Conservation (phyloP, 2,797 vertebrate genomes). For the Myoxocephalus aenaeus region DNA sequence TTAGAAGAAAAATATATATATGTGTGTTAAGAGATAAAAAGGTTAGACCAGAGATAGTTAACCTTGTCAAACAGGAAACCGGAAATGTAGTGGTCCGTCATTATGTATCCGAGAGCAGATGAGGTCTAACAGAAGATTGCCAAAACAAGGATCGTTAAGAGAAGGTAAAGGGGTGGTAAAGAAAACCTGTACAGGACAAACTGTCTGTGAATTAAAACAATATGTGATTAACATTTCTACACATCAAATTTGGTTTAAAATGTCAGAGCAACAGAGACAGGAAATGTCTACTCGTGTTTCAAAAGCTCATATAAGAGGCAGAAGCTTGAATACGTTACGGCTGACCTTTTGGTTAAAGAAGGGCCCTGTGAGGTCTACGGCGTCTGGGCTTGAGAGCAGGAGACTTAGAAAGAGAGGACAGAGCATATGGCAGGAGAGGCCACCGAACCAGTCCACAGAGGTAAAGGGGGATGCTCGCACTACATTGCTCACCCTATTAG, state of each 20-base stretch:
- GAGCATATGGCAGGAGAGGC: neutral
- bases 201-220: conserved; percentile 51
- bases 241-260: conserved; percentile 6
- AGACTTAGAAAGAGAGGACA: conserved; percentile 11
- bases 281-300: neutral
- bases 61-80: conserved; percentile 72
- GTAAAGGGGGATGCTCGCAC: conserved; percentile 14
- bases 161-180: conserved; percentile 25
- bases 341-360: neutral
- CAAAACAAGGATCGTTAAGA: conserved; percentile 60
- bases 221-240: conserved; percentile 44
- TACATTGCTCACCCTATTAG: conserved; percentile 63
- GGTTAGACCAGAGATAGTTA: conserved; percentile 64
- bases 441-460: neutral
- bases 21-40: conserved; percentile 18
- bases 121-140: conserved; percentile 57
- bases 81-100: conserved; percentile 59
- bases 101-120: conserved; percentile 57
- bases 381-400: neutral
- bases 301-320: neutral
- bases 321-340: neutral
- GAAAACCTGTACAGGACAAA: conserved; percentile 43
- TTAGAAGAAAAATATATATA: conserved; percentile 16
- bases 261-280: conserved; percentile 7
- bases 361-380: neutral